phyloP scores from a whole-genome alignment of 1,140 invertebrate genomes.

The Trypoxylus dichotomus region DNA sequence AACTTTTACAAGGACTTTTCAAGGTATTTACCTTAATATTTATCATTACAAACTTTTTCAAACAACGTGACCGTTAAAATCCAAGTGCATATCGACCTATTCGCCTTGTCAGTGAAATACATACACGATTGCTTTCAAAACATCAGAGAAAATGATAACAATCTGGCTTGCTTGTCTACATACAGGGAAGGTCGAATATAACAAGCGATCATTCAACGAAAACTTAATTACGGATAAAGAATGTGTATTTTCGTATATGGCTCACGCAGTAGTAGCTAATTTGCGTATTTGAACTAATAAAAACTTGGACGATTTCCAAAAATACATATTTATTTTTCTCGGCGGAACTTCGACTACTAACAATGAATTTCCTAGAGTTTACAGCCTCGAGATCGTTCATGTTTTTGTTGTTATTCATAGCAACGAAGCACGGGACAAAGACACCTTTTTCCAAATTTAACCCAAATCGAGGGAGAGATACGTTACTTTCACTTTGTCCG shows the following conservation, averaged over 20 bases:
- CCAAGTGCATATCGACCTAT: too few relatives aligned
- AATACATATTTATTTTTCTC: background rate
- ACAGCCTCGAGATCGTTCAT: background rate
- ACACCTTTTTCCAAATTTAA: slow-evolving; percentile 19
- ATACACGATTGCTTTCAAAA: background rate
- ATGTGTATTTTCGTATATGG: background rate
- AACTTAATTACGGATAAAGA: background rate
- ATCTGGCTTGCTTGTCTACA: background rate
- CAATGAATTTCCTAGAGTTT: slow-evolving; percentile 16
- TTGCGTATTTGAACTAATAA: background rate
- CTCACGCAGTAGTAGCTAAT: background rate
- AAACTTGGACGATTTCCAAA: background rate
- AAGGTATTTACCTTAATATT: too few relatives aligned
- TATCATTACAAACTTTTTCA: too few relatives aligned
- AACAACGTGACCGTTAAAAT: too few relatives aligned
- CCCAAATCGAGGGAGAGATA: background rate
- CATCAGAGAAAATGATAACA: background rate
- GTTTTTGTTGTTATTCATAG: slow-evolving; percentile 21
- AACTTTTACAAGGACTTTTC: too few relatives aligned
- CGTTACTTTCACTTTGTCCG: background rate
- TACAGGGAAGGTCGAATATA: background rate
- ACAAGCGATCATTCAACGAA: background rate
- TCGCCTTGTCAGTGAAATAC: background rate
- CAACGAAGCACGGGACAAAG: background rate
- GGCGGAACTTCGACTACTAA: background rate